phyloP scores from a whole-genome alignment of 1,140 invertebrate species.

The Ceratoteleas bidentatus region DNA sequence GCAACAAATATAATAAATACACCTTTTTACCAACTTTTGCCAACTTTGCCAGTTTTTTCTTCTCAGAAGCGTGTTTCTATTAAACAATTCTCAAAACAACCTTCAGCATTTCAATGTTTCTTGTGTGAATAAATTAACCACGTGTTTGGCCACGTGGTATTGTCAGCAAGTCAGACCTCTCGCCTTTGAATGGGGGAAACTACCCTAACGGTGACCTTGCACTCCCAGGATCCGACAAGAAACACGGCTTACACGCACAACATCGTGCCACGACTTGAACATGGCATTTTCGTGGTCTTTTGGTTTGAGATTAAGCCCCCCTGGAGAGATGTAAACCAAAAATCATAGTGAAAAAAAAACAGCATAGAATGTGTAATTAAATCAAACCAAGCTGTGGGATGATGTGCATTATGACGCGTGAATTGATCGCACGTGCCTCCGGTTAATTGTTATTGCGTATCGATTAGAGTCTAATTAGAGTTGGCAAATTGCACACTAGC shows the following conservation, averaged over 20 bases:
- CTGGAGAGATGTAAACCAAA: too few relatives aligned
- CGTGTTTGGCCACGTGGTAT: constrained; percentile 69
- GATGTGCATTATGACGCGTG: not conserved
- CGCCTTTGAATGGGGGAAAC: constrained; percentile 52
- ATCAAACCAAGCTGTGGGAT: too few relatives aligned
- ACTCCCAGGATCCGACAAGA: constrained; percentile 36
- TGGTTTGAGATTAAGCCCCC: too few relatives aligned
- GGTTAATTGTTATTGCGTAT: constrained; percentile 3
- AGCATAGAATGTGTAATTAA: too few relatives aligned
- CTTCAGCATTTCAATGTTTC: not conserved
- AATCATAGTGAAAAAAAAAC: too few relatives aligned
- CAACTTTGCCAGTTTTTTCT: too few relatives aligned
- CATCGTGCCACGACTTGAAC: not conserved
- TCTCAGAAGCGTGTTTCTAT: too few relatives aligned
- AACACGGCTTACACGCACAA: constrained; percentile 32
- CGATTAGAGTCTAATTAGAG: constrained; percentile 9
- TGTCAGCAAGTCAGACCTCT: constrained; percentile 44
- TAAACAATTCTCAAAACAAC: not conserved
- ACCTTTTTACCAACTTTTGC: too few relatives aligned
- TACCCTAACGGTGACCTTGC: constrained; percentile 44
- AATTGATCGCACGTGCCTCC: not conserved
- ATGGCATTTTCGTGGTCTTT: too few relatives aligned
- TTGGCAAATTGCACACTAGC: constrained; percentile 1
- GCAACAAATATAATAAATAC: too few relatives aligned
- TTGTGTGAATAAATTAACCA: constrained; percentile 23